Evolutionary conservation across 2,797 vertebrate genomes (phyloP), one percentile per base, ranked within the genome.

Genomic region (Oryzias dopingdopingensis): DNA sequence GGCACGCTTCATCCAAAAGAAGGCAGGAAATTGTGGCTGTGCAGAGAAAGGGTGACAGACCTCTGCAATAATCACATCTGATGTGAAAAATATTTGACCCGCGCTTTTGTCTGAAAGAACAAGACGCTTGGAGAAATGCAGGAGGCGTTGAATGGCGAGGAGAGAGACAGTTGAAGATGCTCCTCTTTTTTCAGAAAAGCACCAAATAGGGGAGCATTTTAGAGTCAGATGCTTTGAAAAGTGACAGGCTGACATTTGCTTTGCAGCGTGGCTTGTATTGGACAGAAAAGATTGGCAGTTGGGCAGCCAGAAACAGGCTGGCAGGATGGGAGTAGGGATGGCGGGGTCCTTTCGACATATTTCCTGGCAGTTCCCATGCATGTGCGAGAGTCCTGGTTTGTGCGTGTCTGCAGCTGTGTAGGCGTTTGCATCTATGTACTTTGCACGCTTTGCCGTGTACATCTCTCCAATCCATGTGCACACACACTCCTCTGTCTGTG

Each of bases 211-310:
- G 54, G 70, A 80, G 48, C 72, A 77, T 86, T 88, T 86, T 84
- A 81, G 85, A 88, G 85, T 81, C 81, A 65, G 81, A 81, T 81
- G 82, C 68, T 59, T 81, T 46, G 13, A 67, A 80, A 87, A 84
- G 86, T 88, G 88, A 88, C 88, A 80, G 83, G 70, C 80, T 90
- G 87, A 90, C 87, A 89, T 89, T 89, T 86, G 80, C 81, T 83
- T 86, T 86, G 83, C 85, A 79, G 80, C 61, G 74, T 62, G 76
- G 74, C 82, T 85, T 86, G 68, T 76, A 74, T 77, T 76, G 82
- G 77, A 80, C 83, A 78, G 72, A 64, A 62, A 73, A 88, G 83
- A 86, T 85, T 90, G 86, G 83, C 85, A 88, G 81, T 76, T 67
- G 72, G 82, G 82, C 82, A 84, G 80, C 73, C 80, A 68, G 74